Percentiles rank a stretch among this genome's conserved stretches.
Evolutionary conservation across 2,888 invertebrate species (phyloP).

Genomic region (Hyalella azteca): DNA sequence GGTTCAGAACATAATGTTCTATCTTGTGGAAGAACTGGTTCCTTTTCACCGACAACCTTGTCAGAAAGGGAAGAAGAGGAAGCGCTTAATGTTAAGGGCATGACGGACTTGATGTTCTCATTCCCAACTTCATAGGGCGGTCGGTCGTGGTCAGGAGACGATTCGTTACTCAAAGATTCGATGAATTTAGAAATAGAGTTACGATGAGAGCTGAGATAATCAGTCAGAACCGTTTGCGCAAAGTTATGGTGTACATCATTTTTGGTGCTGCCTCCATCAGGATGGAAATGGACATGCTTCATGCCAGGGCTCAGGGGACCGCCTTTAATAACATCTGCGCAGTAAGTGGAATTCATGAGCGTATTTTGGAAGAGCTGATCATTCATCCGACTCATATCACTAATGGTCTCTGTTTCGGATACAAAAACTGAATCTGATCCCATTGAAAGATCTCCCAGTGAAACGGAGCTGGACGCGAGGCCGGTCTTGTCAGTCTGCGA

Average conservation of each 20-base stretch:
- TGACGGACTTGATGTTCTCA: neutral
- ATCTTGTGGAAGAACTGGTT: too few relatives aligned
- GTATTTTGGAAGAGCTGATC: conserved; percentile 29
- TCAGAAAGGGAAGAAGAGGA: neutral
- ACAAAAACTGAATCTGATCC: conserved; percentile 60
- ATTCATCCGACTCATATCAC: conserved; percentile 35
- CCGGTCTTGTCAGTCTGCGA: conserved; percentile 42
- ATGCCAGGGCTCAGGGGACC: conserved; percentile 46
- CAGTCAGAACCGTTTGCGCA: conserved; percentile 51
- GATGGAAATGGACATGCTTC: conserved; percentile 56
- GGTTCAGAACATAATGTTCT: neutral
- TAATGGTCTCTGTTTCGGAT: conserved; percentile 59
- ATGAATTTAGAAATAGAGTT: conserved; percentile 57
- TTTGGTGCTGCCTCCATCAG: conserved; percentile 42
- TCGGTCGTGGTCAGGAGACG: neutral
- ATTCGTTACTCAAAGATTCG: conserved; percentile 46
- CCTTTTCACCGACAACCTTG: too few relatives aligned
- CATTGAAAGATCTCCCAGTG: conserved; percentile 60
- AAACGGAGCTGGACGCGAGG: conserved; percentile 58
- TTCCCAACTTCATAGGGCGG: neutral
- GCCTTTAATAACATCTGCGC: conserved; percentile 18
- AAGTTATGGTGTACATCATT: conserved; percentile 48
- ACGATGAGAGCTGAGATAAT: conserved; percentile 53
- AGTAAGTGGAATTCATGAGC: neutral
- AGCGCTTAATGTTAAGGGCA: neutral